phyloP scores from a whole-genome alignment of 2,113 vertebrate genomes.

The Callochromis pleurospilus region DNA sequence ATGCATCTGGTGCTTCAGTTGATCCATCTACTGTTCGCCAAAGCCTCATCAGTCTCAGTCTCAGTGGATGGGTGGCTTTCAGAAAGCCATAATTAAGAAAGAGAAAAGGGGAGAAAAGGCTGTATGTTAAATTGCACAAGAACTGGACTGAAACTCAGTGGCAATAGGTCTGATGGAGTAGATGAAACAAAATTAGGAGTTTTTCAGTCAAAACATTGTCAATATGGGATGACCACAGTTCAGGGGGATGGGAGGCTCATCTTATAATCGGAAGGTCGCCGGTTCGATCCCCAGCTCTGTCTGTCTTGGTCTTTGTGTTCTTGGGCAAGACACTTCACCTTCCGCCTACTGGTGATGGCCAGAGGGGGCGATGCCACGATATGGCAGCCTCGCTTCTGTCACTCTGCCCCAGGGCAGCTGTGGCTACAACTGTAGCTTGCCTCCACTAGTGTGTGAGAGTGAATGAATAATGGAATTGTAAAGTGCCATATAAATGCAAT shows the following conservation, averaged over 20 bases:
- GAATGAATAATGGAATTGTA: neutral
- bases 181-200: neutral
- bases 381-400: neutral
- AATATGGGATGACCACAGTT: neutral
- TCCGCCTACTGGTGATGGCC: neutral
- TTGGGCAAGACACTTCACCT: neutral
- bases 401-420: neutral
- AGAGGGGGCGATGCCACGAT: neutral
- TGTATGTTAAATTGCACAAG: neutral
- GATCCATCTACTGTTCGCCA: neutral
- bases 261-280: neutral
- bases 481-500: neutral
- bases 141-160: neutral
- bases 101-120: neutral
- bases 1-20: neutral
- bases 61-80: neutral
- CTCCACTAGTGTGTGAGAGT: neutral
- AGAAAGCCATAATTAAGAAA: neutral
- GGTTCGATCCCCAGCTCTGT: accelerated
- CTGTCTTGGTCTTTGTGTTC: neutral
- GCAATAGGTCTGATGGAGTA: neutral
- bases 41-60: neutral
- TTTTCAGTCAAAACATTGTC: neutral
- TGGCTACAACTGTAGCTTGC: neutral
- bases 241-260: neutral